A percentile compares a stretch with the other conserved stretches of the same genome.
Conservation (phyloP, 2,888 invertebrate genomes). For the Bhutanitis thaidina region DNA sequence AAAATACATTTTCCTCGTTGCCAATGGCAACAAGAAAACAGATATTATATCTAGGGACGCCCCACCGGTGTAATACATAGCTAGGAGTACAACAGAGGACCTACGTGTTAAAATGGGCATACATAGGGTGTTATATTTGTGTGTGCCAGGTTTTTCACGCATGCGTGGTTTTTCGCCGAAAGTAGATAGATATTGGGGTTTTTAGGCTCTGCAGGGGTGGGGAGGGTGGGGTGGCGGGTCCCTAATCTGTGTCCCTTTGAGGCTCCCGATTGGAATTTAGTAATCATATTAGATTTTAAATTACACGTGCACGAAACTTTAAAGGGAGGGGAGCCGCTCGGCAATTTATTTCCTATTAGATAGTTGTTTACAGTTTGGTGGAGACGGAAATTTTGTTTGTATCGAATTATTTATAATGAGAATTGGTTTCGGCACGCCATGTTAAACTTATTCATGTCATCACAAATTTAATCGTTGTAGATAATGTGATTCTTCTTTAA, state of each 20-base stretch:
- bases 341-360: constrained; percentile 71
- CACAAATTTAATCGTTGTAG: neutral
- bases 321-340: constrained; percentile 47
- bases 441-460: neutral
- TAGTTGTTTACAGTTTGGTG: constrained; percentile 41
- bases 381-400: constrained; percentile 17
- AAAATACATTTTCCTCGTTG: constrained; percentile 65
- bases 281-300: constrained; percentile 80
- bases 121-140: constrained; percentile 54
- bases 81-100: constrained; percentile 34
- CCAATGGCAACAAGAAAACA: constrained; percentile 67
- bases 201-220: constrained; percentile 55
- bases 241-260: constrained; percentile 78
- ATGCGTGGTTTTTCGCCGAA: constrained; percentile 72
- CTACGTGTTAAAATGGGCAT: constrained; percentile 57
- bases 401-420: constrained; percentile 22
- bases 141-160: constrained; percentile 71
- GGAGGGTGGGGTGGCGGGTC: constrained; percentile 43
- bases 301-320: constrained; percentile 71
- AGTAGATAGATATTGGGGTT: constrained; percentile 76
- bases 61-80: constrained; percentile 39
- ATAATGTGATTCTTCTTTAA: constrained; percentile 1
- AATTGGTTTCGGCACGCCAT: constrained; percentile 21
- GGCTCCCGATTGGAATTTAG: constrained; percentile 76
- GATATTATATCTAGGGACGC: constrained; percentile 57